Evolutionary conservation across 2,888 invertebrate genomes (phyloP).

Genomic region (Phasia obesa): DNA sequence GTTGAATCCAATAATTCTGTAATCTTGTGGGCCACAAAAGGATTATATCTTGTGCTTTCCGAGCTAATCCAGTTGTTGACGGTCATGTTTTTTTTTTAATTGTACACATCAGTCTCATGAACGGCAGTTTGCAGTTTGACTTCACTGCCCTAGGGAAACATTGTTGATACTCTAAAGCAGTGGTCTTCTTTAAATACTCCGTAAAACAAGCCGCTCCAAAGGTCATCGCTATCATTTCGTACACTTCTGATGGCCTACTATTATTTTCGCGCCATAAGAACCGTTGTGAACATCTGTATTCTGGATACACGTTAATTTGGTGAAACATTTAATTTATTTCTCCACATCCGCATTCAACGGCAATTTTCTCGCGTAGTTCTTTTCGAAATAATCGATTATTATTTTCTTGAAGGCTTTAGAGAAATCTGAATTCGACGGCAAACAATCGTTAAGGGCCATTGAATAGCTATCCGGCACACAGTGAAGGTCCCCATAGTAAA

Average conservation of each 20-base stretch:
- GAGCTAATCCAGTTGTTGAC: too few relatives aligned
- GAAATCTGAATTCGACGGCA: slow-evolving; percentile 44
- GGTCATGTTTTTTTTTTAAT: too few relatives aligned
- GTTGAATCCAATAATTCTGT: too few relatives aligned
- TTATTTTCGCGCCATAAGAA: too few relatives aligned
- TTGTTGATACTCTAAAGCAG: too few relatives aligned
- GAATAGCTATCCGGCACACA: too few relatives aligned
- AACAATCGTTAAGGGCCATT: slow-evolving; percentile 6
- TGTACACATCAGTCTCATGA: too few relatives aligned
- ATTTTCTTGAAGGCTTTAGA: slow-evolving; percentile 40
- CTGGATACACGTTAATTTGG: not conserved
- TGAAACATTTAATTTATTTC: slow-evolving; percentile 45
- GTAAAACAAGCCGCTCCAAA: slow-evolving; percentile 27
- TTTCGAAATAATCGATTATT: slow-evolving; percentile 10
- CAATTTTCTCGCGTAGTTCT: too few relatives aligned
- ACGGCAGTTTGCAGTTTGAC: too few relatives aligned
- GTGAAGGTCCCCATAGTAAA: too few relatives aligned
- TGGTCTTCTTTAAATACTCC: slow-evolving; percentile 41
- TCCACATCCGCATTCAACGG: slow-evolving; percentile 23
- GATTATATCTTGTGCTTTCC: too few relatives aligned
- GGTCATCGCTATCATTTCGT: slow-evolving; percentile 11
- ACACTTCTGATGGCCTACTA: not conserved
- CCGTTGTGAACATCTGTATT: slow-evolving; percentile 16
- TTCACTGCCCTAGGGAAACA: slow-evolving; percentile 50
- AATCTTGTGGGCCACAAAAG: too few relatives aligned